phyloP scores from a whole-genome alignment of 2,888 invertebrate genomes.

The Melipona bicolor region DNA sequence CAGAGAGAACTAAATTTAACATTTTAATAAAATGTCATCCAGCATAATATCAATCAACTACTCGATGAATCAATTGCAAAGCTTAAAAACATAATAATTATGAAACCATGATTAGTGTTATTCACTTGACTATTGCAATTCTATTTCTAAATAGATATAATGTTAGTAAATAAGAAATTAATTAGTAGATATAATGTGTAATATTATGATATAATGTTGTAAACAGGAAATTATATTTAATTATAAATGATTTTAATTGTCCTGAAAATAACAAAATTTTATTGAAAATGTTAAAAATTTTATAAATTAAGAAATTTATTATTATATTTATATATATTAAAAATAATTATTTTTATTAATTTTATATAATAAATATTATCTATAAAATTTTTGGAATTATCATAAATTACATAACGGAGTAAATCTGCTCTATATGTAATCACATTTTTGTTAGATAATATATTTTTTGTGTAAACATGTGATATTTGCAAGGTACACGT shows the following conservation, averaged over 20 bases:
- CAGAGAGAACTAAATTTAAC: background rate
- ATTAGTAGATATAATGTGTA: background rate
- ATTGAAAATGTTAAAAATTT: background rate
- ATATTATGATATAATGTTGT: background rate
- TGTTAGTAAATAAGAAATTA: background rate
- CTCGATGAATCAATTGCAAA: background rate
- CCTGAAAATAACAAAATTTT: background rate
- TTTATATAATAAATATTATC: conserved; percentile 1
- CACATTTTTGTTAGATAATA: background rate
- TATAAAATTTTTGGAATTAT: background rate
- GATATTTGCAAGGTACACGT: background rate
- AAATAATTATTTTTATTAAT: too few relatives aligned
- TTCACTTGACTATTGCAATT: background rate
- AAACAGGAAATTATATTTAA: background rate
- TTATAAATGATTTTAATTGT: background rate
- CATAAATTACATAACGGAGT: background rate
- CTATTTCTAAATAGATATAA: background rate
- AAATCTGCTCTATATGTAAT: background rate
- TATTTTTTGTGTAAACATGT: background rate
- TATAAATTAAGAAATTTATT: too few relatives aligned
- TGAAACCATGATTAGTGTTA: too few relatives aligned
- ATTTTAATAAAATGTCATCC: background rate
- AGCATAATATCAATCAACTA: background rate
- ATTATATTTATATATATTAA: too few relatives aligned
- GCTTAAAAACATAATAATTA: background rate